phyloP scores from a whole-genome alignment of 37 sponge, comb jelly and placozoan species.

The Mnemiopsis leidyi region DNA sequence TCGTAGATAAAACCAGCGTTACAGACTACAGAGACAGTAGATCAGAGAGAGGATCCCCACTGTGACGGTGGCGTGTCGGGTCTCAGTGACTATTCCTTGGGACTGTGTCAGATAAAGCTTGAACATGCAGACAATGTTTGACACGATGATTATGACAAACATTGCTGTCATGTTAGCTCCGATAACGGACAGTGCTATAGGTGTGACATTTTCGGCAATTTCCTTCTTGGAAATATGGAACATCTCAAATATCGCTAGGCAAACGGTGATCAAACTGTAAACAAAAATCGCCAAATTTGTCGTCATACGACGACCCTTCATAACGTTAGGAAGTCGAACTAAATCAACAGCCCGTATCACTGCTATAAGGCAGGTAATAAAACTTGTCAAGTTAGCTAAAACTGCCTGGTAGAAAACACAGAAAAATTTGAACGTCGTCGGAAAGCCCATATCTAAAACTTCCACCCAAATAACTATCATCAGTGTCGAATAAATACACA shows the following conservation, averaged over 20 bases:
- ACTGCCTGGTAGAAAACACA: background rate
- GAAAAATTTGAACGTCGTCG: background rate
- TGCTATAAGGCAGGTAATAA: background rate
- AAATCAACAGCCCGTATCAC: background rate
- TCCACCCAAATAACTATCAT: background rate
- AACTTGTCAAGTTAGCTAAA: background rate
- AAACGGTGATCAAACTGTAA: background rate
- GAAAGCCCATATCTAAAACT: background rate
- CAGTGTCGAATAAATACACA: background rate
- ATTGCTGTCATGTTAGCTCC: background rate
- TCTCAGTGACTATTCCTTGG: background rate
- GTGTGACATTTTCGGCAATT: background rate
- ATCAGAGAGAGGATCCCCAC: background rate
- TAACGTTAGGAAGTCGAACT: background rate
- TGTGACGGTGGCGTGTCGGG: background rate
- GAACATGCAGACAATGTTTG: background rate
- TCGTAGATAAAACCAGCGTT: background rate
- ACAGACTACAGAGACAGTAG: background rate
- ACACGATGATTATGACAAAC: background rate
- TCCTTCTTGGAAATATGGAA: background rate
- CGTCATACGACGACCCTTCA: background rate
- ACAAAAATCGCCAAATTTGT: background rate
- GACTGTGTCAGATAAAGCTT: background rate
- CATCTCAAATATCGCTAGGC: background rate
- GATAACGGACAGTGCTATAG: background rate